Evolutionary conservation across 2,113 vertebrate species (phyloP), one percentile per base, ranked within the genome.

Genomic region (Thamnaconus septentrionalis): DNA sequence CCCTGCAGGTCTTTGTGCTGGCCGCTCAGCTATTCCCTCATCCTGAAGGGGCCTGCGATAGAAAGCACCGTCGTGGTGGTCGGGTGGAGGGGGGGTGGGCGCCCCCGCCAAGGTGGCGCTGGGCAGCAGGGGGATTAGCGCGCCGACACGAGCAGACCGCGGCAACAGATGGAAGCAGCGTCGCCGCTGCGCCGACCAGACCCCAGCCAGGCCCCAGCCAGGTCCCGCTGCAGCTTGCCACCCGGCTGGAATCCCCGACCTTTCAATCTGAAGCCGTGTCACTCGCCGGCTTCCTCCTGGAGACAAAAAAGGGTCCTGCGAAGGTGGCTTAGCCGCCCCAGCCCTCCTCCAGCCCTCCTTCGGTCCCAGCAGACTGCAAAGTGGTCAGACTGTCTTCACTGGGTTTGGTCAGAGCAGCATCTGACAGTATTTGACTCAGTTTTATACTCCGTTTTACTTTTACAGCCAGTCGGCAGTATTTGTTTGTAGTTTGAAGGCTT

Each of bases 141-240:
- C 79, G 82, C 81, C 80, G 78, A 88, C 76, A 76, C 55, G 71
- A 85, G 59, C 84, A 83, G 86, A 81, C 74, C 75, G 53, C 78
- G 79, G 79, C 69, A 83, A 87, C 90, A 93, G 92, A 93, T 93
- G 91, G 92, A 79, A 58, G 74, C 48, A 2, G 75, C 59, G 69
- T 75, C 75, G 74, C 77, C 73, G 55, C 79, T 65, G 76, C 18
- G 62, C 67, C 58, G 73, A 65, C 54, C 64, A 44, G 75, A 75
- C 66, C 18, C 18, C 18, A 31, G 18, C 18, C 18, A 31, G 18
- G 18, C 18, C 18, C 18, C 18, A 31, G 18, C 18, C 18, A 31
- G 18, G 77, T 64, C 61, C 69, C 47, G 51, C 78, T 80, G 81
- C 84, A 88, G 86, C 85, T 82, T 83, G 86, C 62, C 76, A 76